Conservation (phyloP, 2,113 vertebrate species). For the Chunga burmeisteri region DNA sequence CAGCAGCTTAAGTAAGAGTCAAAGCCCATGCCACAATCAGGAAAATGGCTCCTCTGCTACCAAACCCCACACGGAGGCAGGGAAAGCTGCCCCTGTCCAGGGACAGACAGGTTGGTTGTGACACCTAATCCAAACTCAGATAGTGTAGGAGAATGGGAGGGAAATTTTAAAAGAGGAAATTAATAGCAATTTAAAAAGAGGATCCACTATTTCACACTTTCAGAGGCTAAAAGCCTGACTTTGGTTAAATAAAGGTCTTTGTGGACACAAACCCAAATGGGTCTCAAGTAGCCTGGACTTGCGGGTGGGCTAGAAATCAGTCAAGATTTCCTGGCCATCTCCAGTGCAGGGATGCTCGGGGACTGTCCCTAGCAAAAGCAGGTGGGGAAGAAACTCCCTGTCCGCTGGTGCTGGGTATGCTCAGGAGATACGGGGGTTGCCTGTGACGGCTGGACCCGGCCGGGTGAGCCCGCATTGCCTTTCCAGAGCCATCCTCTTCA, state of each 20-base stretch:
- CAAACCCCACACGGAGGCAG: fast-evolving
- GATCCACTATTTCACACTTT: background rate
- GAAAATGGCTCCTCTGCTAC: background rate
- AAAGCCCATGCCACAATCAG: background rate
- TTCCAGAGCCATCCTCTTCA: background rate
- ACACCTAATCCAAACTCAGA: background rate
- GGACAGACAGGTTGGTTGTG: background rate
- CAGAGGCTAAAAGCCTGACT: background rate
- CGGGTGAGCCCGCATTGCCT: background rate
- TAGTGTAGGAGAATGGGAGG: background rate
- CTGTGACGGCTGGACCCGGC: background rate
- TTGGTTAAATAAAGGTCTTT: background rate
- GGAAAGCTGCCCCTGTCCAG: background rate
- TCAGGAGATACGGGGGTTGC: background rate
- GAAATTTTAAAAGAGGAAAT: background rate
- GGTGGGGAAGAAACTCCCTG: background rate
- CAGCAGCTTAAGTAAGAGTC: background rate
- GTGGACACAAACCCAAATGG: background rate
- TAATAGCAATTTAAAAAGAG: background rate
- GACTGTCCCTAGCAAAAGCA: background rate
- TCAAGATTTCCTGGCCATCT: background rate
- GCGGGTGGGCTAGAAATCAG: background rate
- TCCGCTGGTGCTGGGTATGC: background rate
- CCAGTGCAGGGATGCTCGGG: background rate
- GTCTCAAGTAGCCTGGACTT: background rate